Evolutionary conservation across 2,797 vertebrate species (phyloP).

Genomic region (Gambusia yucatana): DNA sequence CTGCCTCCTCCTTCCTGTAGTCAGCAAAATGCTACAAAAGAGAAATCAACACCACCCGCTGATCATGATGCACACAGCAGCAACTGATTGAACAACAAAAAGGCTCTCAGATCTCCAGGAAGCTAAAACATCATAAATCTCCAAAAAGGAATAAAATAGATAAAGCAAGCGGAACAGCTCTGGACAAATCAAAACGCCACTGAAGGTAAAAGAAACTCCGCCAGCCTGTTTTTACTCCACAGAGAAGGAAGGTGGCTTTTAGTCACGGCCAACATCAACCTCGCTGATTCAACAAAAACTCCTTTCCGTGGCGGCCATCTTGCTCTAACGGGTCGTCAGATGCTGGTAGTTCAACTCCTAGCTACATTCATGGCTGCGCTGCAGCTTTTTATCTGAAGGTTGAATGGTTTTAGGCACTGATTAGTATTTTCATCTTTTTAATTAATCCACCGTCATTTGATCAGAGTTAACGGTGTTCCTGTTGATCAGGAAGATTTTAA

Average conservation of each 20-base stretch:
- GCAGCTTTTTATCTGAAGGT: constrained; percentile 63
- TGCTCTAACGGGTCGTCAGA: constrained; percentile 37
- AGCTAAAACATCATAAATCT: constrained; percentile 66
- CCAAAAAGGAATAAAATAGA: constrained; percentile 60
- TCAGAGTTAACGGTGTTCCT: constrained; percentile 19
- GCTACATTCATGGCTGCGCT: constrained; percentile 78
- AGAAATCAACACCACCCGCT: constrained; percentile 43
- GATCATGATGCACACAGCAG: constrained; percentile 71
- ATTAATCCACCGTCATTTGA: constrained; percentile 4
- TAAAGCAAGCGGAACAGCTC: constrained; percentile 64
- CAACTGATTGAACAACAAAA: constrained; percentile 69
- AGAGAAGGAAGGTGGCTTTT: constrained; percentile 85
- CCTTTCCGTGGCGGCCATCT: constrained; percentile 49
- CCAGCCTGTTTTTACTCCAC: constrained; percentile 67
- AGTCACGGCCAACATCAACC: constrained; percentile 43
- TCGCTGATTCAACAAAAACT: constrained; percentile 29
- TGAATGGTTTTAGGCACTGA: constrained; percentile 73
- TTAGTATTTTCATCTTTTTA: constrained; percentile 26
- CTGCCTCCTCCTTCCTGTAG: constrained; percentile 36
- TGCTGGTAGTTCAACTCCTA: constrained; percentile 66
- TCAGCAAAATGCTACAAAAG: constrained; percentile 69
- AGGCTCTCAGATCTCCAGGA: constrained; percentile 68
- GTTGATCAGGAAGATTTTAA: constrained; percentile 5
- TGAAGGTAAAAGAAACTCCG: constrained; percentile 74
- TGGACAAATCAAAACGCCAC: constrained; percentile 66